A percentile compares a stretch with the other conserved stretches of the same genome.
phyloP scores from a whole-genome alignment of 2,888 invertebrate species.

The Gibbula magus region DNA sequence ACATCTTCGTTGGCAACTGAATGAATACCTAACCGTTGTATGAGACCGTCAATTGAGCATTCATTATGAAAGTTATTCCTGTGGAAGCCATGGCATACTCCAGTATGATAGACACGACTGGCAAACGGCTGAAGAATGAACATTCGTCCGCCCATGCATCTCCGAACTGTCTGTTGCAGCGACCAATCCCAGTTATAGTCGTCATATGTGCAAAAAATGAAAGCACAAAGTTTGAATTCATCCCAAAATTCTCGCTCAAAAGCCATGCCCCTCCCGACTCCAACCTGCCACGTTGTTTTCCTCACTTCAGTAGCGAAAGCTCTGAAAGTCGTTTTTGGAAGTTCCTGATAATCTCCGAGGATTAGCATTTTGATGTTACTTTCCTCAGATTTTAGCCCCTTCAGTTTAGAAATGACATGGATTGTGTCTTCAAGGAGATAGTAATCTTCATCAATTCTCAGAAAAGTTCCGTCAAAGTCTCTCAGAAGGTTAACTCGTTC shows the following conservation, averaged over 20 bases:
- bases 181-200: conserved; percentile 32
- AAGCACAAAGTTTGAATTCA: background rate
- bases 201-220: conserved; percentile 22
- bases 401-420: background rate
- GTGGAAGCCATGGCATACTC: conserved; percentile 25
- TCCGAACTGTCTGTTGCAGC: background rate
- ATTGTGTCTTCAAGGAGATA: conserved; percentile 20
- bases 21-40: background rate
- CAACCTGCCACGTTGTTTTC: conserved; percentile 6
- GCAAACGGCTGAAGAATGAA: conserved; percentile 17
- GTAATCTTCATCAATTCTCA: conserved; percentile 28
- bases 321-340: background rate
- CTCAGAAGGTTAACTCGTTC: background rate
- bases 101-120: conserved; percentile 26
- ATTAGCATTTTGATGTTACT: conserved; percentile 2
- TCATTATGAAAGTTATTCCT: background rate
- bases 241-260: conserved; percentile 26
- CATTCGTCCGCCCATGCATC: background rate
- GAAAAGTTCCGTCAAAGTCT: conserved; percentile 7
- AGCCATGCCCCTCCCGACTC: conserved; percentile 29
- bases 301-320: background rate
- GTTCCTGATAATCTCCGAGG: conserved; percentile 22
- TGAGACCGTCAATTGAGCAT: background rate
- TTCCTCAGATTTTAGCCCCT: background rate
- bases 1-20: background rate